Evolutionary conservation across 2,888 invertebrate genomes (phyloP).

Genomic region (Antheraea yamamai): DNA sequence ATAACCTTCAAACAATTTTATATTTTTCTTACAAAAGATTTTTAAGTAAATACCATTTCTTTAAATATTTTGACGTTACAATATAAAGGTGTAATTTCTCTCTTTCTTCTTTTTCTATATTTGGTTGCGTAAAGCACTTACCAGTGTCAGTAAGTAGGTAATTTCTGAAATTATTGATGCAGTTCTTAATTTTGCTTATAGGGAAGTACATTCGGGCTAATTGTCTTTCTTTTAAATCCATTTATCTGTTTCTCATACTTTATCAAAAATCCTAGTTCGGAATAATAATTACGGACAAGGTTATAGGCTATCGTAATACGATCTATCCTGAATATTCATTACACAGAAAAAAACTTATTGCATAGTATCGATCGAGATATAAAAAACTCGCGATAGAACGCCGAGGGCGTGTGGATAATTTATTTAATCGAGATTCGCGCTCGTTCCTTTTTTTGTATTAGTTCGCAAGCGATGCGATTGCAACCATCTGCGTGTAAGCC

Average conservation of each 20-base stretch:
- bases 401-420: conserved; percentile 69
- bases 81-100: no score
- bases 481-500: conserved; percentile 36
- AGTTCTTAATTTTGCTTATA: no score
- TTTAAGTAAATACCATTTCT: not conserved
- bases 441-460: conserved; percentile 34
- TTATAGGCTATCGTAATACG: conserved; percentile 24
- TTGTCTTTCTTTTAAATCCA: not conserved
- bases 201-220: no score
- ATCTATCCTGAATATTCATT: conserved; percentile 69
- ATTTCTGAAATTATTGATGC: no score
- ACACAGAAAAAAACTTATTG: conserved; percentile 47
- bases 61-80: not conserved
- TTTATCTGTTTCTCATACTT: not conserved
- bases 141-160: no score
- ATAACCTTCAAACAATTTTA: not conserved
- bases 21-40: not conserved
- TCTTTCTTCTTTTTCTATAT: no score
- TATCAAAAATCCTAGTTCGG: not conserved
- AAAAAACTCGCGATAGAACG: conserved; percentile 52
- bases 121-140: no score
- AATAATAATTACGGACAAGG: not conserved
- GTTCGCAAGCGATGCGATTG: conserved; percentile 6
- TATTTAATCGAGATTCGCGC: conserved; percentile 64
- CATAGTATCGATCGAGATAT: conserved; percentile 37